Conservation (phyloP, 2,797 vertebrate species). For the Coregonus ussuriensis region DNA sequence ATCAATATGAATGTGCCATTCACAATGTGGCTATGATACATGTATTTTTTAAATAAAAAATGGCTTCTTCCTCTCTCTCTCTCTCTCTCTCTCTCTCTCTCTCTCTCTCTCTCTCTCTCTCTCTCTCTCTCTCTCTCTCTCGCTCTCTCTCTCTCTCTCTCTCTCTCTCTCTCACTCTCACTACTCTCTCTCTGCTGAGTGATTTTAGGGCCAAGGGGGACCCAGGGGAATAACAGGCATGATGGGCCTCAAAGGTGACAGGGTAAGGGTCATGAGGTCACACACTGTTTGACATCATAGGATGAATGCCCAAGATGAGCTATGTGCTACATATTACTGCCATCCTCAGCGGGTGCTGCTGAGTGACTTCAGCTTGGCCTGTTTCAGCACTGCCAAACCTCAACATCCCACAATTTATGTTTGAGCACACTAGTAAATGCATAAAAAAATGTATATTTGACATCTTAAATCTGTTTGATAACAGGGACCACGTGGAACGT, state of each 20-base stretch:
- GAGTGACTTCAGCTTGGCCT: neutral
- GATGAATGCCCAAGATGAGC: neutral
- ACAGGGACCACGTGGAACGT: conserved; percentile 84
- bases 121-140: neutral
- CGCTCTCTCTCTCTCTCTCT: neutral
- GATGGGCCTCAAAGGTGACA: conserved; percentile 85
- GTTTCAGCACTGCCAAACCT: neutral
- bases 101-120: neutral
- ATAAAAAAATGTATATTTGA: neutral
- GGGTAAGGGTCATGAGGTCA: conserved; percentile 75
- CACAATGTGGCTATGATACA: conserved; percentile 30
- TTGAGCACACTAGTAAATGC: neutral
- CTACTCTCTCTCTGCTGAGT: conserved; percentile 60
- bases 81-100: neutral
- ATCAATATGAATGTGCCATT: neutral
- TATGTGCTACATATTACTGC: neutral
- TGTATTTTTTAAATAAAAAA: conserved; percentile 8
- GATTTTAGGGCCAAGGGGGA: conserved; percentile 85
- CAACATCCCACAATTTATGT: neutral
- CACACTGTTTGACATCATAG: neutral
- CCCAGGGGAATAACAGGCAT: conserved; percentile 86
- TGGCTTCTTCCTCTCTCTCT: conserved; percentile 31
- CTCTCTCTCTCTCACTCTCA: conserved; percentile 43
- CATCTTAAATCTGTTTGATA: conserved; percentile 15
- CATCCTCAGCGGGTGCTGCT: neutral